phyloP scores from a whole-genome alignment of 2,797 vertebrate species.

The Pagetopsis macropterus region DNA sequence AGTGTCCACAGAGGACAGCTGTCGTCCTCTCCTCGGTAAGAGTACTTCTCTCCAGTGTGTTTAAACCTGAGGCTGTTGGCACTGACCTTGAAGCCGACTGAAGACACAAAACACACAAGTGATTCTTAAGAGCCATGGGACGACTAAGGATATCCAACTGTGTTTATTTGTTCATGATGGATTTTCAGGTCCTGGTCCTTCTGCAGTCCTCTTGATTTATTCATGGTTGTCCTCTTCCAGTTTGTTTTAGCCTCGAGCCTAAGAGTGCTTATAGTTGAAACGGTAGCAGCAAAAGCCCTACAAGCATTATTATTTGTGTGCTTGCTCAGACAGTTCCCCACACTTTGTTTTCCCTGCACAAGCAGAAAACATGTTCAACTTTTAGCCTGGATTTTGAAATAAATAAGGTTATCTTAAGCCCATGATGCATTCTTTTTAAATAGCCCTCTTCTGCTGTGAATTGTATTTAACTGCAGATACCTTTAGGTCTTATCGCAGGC shows the following conservation, averaged over 20 bases:
- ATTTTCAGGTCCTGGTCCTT: conserved; percentile 45
- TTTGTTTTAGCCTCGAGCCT: conserved; percentile 40
- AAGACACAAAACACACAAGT: conserved; percentile 28
- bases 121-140: conserved; percentile 12
- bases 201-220: conserved; percentile 64
- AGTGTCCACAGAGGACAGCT: conserved; percentile 43
- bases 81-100: conserved; percentile 2
- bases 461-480: conserved; percentile 24
- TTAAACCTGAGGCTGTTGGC: conserved; percentile 28
- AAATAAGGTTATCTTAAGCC: conserved; percentile 4
- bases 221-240: conserved; percentile 40
- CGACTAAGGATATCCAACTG: conserved; percentile 29
- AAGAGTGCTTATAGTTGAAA: conserved; percentile 20
- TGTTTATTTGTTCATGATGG: conserved; percentile 43
- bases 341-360: conserved; percentile 15
- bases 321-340: conserved; percentile 9
- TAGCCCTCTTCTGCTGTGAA: not conserved
- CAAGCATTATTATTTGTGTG: not conserved
- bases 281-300: conserved; percentile 28
- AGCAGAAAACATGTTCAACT: conserved; percentile 3
- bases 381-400: conserved; percentile 2
- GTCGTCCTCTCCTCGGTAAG: conserved; percentile 38
- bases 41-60: conserved; percentile 39
- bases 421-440: not conserved
- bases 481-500: conserved; percentile 31